Percentiles rank a stretch among this genome's conserved stretches.
Evolutionary conservation across 1,140 invertebrate genomes (phyloP).

Genomic region (Anagrus nilaparvatae): DNA sequence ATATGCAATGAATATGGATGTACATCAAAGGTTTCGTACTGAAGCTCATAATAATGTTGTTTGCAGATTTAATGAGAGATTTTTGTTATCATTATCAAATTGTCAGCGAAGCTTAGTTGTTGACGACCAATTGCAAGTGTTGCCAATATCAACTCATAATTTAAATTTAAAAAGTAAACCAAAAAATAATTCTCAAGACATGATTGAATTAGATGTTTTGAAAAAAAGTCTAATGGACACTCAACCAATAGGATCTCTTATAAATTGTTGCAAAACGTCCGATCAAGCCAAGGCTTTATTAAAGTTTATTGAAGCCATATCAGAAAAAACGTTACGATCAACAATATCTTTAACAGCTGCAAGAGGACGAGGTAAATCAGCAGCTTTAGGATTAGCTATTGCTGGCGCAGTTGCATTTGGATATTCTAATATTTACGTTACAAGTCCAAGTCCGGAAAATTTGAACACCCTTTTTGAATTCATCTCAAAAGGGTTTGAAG

Average conservation of each 20-base stretch:
- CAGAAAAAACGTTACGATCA: slow-evolving; percentile 81
- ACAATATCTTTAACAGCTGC: slow-evolving; percentile 94
- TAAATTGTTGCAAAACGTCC: slow-evolving; percentile 84
- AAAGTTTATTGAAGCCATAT: slow-evolving; percentile 90
- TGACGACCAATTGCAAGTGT: slow-evolving; percentile 85
- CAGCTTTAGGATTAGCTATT: slow-evolving; percentile 90
- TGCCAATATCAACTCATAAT: slow-evolving; percentile 86
- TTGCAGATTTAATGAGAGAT: slow-evolving; percentile 93
- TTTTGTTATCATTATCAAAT: slow-evolving; percentile 82
- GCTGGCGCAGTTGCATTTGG: slow-evolving; percentile 75
- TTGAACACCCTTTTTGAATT: slow-evolving; percentile 97
- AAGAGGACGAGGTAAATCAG: slow-evolving; percentile 95
- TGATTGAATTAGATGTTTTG: slow-evolving; percentile 54
- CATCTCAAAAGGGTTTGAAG: slow-evolving; percentile 92
- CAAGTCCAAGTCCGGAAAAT: slow-evolving; percentile 96
- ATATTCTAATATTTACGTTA: slow-evolving; percentile 97
- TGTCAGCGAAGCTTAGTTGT: slow-evolving; percentile 85
- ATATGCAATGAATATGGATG: slow-evolving; percentile 97
- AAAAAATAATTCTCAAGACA: slow-evolving; percentile 36
- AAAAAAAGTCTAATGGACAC: slow-evolving; percentile 76
- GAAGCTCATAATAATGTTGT: slow-evolving; percentile 89
- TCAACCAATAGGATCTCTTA: slow-evolving; percentile 81
- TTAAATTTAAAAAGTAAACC: slow-evolving; percentile 65
- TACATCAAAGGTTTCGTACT: slow-evolving; percentile 87
- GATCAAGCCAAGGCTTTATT: slow-evolving; percentile 90